Conservation (phyloP, 2,113 vertebrate species). For the Colinus virginianus region DNA sequence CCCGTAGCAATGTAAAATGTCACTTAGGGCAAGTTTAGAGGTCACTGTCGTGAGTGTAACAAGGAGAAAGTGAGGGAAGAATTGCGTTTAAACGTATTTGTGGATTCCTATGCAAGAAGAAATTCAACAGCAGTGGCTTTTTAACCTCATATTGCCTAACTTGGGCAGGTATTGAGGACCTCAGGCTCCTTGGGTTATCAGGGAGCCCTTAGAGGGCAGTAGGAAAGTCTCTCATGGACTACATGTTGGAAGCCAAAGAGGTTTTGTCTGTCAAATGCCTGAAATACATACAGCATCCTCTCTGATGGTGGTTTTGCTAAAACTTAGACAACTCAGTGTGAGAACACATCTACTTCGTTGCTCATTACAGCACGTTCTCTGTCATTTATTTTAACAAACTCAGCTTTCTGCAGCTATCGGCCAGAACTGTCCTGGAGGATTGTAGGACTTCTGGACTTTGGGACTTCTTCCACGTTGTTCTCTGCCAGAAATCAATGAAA, state of each 20-base stretch:
- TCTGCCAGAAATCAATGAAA: not conserved
- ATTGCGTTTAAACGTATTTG: not conserved
- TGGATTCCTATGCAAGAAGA: not conserved
- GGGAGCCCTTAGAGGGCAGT: not conserved
- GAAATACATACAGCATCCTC: not conserved
- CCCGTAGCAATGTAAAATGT: not conserved
- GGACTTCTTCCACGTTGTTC: not conserved
- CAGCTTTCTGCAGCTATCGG: not conserved
- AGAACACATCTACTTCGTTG: not conserved
- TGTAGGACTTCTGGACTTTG: rapidly evolving
- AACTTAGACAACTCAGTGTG: not conserved
- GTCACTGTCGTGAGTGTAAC: not conserved
- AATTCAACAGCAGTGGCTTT: not conserved
- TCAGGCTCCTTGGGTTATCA: not conserved
- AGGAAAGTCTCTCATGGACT: too few species aligned
- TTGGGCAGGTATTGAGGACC: not conserved
- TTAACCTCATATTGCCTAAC: not conserved
- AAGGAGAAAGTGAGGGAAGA: not conserved
- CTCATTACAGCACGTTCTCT: not conserved
- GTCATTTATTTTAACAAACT: not conserved
- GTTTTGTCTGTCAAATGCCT: not conserved
- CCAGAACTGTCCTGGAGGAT: not conserved
- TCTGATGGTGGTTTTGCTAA: not conserved
- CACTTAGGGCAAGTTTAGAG: not conserved
- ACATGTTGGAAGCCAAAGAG: rapidly evolving